Percentiles rank a stretch among this genome's conserved stretches.
Evolutionary conservation across 1,140 invertebrate species (phyloP).

Genomic region (Helicorthomorpha holstii): DNA sequence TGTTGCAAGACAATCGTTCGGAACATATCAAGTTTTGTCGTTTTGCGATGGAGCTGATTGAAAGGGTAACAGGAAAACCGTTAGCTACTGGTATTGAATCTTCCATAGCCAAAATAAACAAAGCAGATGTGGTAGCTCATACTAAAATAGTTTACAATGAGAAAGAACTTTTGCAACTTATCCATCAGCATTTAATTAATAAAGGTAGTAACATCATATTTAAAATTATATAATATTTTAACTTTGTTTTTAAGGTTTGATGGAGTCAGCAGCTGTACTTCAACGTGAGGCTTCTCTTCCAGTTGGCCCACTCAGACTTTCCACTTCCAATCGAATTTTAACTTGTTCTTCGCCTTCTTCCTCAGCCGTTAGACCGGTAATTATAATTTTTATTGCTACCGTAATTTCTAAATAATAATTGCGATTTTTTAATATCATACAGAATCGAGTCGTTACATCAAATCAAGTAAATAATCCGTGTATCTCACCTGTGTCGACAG

Average conservation of each 20-base stretch:
- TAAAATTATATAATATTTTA: background rate
- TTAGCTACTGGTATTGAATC: slow-evolving; percentile 53
- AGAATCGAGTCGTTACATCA: no score
- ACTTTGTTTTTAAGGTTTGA: slow-evolving; percentile 21
- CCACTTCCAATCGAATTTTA: slow-evolving; percentile 4
- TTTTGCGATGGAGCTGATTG: slow-evolving; percentile 77
- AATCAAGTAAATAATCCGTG: no score
- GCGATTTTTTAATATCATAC: no score
- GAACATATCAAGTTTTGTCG: slow-evolving; percentile 94
- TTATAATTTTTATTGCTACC: no score
- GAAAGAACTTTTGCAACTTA: slow-evolving; percentile 76
- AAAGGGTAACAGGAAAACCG: slow-evolving; percentile 76
- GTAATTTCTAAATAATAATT: no score
- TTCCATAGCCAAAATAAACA: slow-evolving; percentile 65
- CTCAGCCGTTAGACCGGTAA: slow-evolving; percentile 9
- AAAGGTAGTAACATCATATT: slow-evolving; percentile 35
- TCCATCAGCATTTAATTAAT: slow-evolving; percentile 65
- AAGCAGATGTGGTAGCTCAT: slow-evolving; percentile 85
- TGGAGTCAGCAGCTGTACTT: slow-evolving; percentile 48
- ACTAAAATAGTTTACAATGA: slow-evolving; percentile 88
- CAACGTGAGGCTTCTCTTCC: slow-evolving; percentile 55
- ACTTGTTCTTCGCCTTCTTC: slow-evolving; percentile 10
- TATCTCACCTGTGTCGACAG: no score
- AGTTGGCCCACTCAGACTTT: slow-evolving; percentile 9
- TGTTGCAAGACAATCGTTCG: slow-evolving; percentile 80